These are phyloP conservation scores for Mellivora capensis DNA, from an alignment of 2,113 vertebrate genomes.

Conservation along the genomic window DNA sequence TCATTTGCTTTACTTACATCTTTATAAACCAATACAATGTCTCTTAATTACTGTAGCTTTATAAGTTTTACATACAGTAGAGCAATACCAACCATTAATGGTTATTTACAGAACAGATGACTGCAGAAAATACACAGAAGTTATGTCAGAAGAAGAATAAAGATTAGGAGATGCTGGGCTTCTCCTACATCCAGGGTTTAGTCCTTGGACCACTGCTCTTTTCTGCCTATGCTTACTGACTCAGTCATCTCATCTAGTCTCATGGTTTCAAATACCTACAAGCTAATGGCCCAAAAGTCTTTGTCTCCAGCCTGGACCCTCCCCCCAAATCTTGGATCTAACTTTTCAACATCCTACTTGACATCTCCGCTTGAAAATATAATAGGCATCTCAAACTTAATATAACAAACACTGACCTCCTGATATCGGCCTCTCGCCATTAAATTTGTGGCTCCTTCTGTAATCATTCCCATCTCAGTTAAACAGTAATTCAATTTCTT, in stretches of 20 bases:
- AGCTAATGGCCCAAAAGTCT: not conserved
- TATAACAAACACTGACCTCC: not conserved
- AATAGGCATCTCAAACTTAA: not conserved
- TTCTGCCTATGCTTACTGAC: not conserved
- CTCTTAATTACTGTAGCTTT: not conserved
- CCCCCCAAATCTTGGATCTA: not conserved
- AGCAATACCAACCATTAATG: not conserved
- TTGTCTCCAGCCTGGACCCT: not conserved
- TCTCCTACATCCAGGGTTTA: not conserved
- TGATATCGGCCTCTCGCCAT: not conserved
- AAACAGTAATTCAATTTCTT: not conserved
- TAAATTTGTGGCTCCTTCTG: not conserved
- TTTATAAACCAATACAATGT: not conserved
- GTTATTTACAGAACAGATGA: not conserved
- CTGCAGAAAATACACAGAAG: not conserved
- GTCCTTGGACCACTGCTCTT: not conserved
- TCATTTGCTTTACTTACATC: not conserved
- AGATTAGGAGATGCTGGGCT: not conserved
- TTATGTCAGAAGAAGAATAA: not conserved
- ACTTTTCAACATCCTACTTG: not conserved
- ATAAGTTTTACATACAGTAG: not conserved
- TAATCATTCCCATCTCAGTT: not conserved
- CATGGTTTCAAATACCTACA: not conserved
- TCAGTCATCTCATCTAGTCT: not conserved
- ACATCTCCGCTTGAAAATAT: not conserved